phyloP scores from a whole-genome alignment of 1,140 invertebrate species.

The Aethina tumida region DNA sequence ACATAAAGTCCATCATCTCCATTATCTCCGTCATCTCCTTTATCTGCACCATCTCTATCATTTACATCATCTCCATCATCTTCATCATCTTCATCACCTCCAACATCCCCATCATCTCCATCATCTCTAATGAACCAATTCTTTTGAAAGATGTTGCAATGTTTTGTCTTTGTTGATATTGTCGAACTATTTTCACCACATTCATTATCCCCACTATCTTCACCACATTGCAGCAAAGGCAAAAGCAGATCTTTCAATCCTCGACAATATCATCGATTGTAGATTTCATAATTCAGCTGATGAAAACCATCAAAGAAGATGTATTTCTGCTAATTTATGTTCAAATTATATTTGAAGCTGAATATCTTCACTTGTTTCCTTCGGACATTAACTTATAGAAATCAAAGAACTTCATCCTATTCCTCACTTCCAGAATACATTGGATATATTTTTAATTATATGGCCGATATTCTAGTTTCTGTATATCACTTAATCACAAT shows the following conservation, averaged over 20 bases:
- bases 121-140: not conserved
- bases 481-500: too few species aligned
- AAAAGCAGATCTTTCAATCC: not conserved
- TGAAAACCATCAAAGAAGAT: too few species aligned
- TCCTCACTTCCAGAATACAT: too few species aligned
- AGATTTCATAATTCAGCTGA: too few species aligned
- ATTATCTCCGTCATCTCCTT: not conserved
- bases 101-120: constrained; percentile 1
- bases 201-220: not conserved
- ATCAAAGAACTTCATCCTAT: too few species aligned
- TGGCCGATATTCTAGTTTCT: too few species aligned
- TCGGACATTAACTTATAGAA: too few species aligned
- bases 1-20: not conserved
- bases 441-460: too few species aligned
- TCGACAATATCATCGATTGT: not conserved
- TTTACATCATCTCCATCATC: constrained; percentile 1
- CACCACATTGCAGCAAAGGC: not conserved
- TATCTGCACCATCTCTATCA: not conserved
- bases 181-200: not conserved
- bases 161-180: not conserved
- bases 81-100: constrained; percentile 1
- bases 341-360: too few species aligned
- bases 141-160: not conserved
- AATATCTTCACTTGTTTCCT: too few species aligned
- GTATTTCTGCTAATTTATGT: too few species aligned